phyloP scores from a whole-genome alignment of 2,113 vertebrate genomes.

The Catagonus wagneri region DNA sequence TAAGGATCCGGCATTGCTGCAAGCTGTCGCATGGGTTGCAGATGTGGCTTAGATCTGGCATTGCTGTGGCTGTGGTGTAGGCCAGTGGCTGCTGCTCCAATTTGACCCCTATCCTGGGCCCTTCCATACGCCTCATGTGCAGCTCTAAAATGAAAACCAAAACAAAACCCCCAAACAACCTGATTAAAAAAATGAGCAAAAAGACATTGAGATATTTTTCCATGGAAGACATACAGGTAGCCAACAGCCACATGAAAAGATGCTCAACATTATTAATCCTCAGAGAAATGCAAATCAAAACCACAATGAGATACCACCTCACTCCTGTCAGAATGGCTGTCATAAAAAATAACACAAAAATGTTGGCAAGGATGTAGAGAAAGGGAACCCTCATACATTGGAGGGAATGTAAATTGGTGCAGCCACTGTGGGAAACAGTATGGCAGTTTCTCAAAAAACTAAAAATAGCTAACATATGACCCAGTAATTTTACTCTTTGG shows the following conservation, averaged over 20 bases:
- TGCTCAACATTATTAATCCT: neutral
- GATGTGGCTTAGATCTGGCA: too few species aligned
- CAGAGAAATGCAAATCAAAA: neutral
- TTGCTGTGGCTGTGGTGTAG: too few species aligned
- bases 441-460: neutral
- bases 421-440: neutral
- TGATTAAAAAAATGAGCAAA: neutral
- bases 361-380: neutral
- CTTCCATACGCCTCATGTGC: too few species aligned
- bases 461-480: neutral
- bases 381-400: neutral
- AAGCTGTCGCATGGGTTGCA: too few species aligned
- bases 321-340: neutral
- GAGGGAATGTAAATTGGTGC: neutral
- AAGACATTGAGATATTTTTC: neutral
- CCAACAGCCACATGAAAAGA: neutral
- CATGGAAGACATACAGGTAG: neutral
- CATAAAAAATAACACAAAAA: neutral
- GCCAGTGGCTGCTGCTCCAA: too few species aligned
- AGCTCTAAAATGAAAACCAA: too few species aligned
- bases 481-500: neutral
- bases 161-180: neutral
- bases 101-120: too few species aligned
- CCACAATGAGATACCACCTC: neutral
- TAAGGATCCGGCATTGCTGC: too few species aligned